Evolutionary conservation across 2,888 invertebrate species (phyloP), one percentile per base, ranked within the genome.

Genomic region (Cinara cedri): DNA sequence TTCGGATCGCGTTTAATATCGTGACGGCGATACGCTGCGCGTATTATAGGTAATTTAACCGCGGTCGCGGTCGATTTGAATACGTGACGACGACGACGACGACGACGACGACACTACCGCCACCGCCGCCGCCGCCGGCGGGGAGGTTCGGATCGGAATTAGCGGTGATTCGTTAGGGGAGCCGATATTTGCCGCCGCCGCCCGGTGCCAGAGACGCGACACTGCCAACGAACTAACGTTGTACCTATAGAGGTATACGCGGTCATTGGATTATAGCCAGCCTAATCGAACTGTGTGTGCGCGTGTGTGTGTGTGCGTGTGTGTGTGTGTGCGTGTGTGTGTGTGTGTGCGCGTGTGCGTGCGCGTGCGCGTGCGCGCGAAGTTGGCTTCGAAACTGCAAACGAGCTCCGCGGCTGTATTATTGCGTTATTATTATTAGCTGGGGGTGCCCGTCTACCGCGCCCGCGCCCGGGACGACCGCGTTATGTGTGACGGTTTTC

Each of bases 201-300:
- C 3, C n/a, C n/a, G n/a, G n/a, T 46, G 54, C 65, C 66, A 44
- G 55, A 19, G 24, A 55, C 55, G 26, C 44, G 3, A 24, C 51
- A 44, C 55, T 76, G 75, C 66, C 75, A 76, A 66, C 75, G 21
- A 66, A 66, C 66, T 66, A 55, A 66, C 66, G 66, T 76, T 55
- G 75, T 66, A 19, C 34, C 34, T 6, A 34, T 4, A 34, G n/a
- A n/a, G n/a, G n/a, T n/a, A n/a, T n/a, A n/a, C n/a, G n/a, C n/a
- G n/a, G n/a, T 34, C 54, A 55, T 76, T 76, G 75, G 75, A 76
- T 76, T 76, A 66, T 24, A 26, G 75, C 75, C 75, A 76, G 75
- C 49, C 66, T 55, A 76, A 76, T 66, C 75, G 65, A 66, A 76
- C 75, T 66, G 24, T 46, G 66, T 46, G 66, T n/a, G 54, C 21